Base-by-base conservation (phyloP, 2,888 invertebrate genomes). In the Lasioglossum vierecki region DNA sequence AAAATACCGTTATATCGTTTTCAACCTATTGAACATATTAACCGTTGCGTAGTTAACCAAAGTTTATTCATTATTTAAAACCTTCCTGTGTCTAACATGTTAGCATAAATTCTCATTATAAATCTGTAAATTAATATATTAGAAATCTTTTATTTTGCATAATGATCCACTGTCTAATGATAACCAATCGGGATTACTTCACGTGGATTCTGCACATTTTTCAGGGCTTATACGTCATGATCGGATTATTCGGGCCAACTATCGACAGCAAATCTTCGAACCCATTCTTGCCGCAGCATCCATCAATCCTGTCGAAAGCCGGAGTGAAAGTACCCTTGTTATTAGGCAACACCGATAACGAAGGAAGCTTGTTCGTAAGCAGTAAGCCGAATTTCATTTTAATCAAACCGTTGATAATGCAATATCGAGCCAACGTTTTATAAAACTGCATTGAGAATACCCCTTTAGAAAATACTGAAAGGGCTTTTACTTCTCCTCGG, bases 301-400 rank as follows among this genome's bases (percentile, higher is more conserved):
- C 90, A 6, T 30, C 46, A 2, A 44, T 77, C 57, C 85, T 89
- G 8, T 79, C 77, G 5, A 68, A 86, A 35, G 35, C 46, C 5
- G 91, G 91, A 4, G 81, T 92, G n/a, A 85, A 91, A 57, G 88
- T 94, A 57, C 94, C 94, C 0, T 86, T 84, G 4, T 80, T 94
- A 4, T 9, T 94, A 18, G 94, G 94, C 6, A 88, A 84, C 75
- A 93, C 86, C 76, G 80, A 66, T 49, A 83, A 85, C 68, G 94
- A 94, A 81, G 93, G 93, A 57, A 78, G 78, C 30, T 18, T 91
- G 9, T 9, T 89, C 1, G 0, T 86, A 0, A 22, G 18, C 9
- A 76, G 88, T 89, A 82, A 39, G 35, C 57, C 63, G 26, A 26
- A 60, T 35, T 8, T 6, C 46, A 39, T 49, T 53, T n/a, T 30